Evolutionary conservation across 2,797 vertebrate genomes (phyloP), one percentile per base, ranked within the genome.

Genomic region (Onychomys torridus): DNA sequence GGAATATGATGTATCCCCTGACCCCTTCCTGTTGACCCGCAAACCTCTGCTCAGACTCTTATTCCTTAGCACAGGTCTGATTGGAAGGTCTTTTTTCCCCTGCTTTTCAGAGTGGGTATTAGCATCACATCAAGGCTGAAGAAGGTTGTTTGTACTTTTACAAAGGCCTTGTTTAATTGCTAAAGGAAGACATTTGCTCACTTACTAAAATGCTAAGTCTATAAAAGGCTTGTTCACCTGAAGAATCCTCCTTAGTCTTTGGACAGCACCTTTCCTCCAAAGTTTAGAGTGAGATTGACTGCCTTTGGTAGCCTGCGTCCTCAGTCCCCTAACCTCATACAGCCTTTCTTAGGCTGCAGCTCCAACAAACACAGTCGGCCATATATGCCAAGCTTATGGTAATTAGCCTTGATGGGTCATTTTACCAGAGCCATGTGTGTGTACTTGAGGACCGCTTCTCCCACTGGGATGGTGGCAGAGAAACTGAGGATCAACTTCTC

Each of bases 271-370:
- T 49, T 49, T 65, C 25, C 52, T 71, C 71, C 71, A 52, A 12
- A 55, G 21, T 59, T 77, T 37, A 55, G n/a, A 34, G 13, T 43
- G 21, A 43, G 6, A 23, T 2, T 57, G n/a, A 17, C n/a, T 43
- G 27, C 12, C 11, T n/a, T 52, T 63, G 19, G 16, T 87, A 16
- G 17, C 34, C 40, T 7, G 19, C 40, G 71, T 29, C 40, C 29
- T 43, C 6, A 1, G 14, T 13, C 17, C 25, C 5, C 8, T 77
- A 0, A 5, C 32, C 12, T 57, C 49, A 34, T 23, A 10, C 1
- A 25, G 21, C 14, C 19, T n/a, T 69, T 34, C 1, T 8, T 49
- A 52, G 34, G 3, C 1, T 1, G 14, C 25, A 0, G 29, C 27
- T 5, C 67, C 34, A 16, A 23, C 13, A 21, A 23, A 6, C 55